A percentile compares a stretch with the other conserved stretches of the same genome.
Evolutionary conservation across 2,797 vertebrate genomes (phyloP).

Genomic region (Eulemur mongoz): DNA sequence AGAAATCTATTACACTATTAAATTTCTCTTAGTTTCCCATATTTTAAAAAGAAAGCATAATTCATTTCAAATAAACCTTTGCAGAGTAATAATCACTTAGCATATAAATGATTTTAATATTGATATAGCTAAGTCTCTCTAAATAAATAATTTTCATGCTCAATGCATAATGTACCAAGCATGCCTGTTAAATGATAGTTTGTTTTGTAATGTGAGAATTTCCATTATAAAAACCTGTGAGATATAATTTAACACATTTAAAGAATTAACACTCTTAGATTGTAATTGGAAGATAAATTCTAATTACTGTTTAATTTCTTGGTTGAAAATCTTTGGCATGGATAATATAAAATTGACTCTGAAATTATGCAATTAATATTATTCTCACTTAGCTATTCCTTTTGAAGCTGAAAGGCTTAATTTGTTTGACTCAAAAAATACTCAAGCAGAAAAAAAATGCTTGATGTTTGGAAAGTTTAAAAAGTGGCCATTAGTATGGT

Average conservation of each 20-base stretch:
- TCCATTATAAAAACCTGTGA: slow-evolving; percentile 71
- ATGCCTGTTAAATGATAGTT: slow-evolving; percentile 37
- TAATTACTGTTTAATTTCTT: slow-evolving; percentile 82
- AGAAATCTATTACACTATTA: background rate
- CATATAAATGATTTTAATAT: slow-evolving; percentile 44
- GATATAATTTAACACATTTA: slow-evolving; percentile 70
- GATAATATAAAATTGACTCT: slow-evolving; percentile 79
- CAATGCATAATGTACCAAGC: background rate
- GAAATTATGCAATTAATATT: slow-evolving; percentile 78
- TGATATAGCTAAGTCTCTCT: slow-evolving; percentile 30
- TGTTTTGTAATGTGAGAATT: slow-evolving; percentile 67
- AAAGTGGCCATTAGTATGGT: background rate
- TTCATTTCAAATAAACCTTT: slow-evolving; percentile 42
- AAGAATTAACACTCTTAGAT: slow-evolving; percentile 70
- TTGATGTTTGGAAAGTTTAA: slow-evolving; percentile 34
- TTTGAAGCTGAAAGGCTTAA: slow-evolving; percentile 76
- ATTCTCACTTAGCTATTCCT: slow-evolving; percentile 77
- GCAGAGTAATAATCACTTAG: slow-evolving; percentile 27
- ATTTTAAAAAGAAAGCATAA: slow-evolving; percentile 54
- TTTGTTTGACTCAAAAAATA: slow-evolving; percentile 67
- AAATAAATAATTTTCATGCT: slow-evolving; percentile 52
- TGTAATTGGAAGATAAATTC: slow-evolving; percentile 80
- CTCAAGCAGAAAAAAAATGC: background rate
- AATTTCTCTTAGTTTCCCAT: slow-evolving; percentile 1
- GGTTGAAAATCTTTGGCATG: slow-evolving; percentile 74